Evolutionary conservation across 2,797 vertebrate genomes (phyloP).

Genomic region (Furcifer pardalis): DNA sequence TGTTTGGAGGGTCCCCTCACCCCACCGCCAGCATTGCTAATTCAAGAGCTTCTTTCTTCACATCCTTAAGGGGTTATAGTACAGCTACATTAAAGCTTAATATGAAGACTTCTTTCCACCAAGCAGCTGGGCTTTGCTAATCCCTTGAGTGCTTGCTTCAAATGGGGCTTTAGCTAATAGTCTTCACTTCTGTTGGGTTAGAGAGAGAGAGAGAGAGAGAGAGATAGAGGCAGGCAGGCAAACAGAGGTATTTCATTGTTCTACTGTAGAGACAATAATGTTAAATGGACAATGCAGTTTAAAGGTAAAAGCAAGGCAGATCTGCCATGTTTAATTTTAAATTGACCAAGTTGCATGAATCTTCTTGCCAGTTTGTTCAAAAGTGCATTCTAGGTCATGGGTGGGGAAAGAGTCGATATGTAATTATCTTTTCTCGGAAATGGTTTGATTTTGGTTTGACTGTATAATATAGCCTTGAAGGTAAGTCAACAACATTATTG

Average conservation of each 20-base stretch:
- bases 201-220: background rate
- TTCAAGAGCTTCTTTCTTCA: background rate
- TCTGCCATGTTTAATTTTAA: background rate
- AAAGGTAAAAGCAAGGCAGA: background rate
- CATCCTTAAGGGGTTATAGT: conserved; percentile 1
- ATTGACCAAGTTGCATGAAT: background rate
- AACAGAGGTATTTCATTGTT: background rate
- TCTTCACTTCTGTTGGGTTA: background rate
- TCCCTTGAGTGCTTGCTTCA: conserved; percentile 25
- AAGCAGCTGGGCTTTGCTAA: conserved; percentile 7
- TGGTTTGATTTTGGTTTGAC: background rate
- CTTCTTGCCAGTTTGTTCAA: background rate
- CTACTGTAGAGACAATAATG: background rate
- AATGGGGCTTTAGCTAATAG: background rate
- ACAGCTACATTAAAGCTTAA: background rate
- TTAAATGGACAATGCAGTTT: background rate
- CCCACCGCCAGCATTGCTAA: too few species aligned
- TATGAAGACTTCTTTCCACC: conserved; percentile 1
- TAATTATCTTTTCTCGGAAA: background rate
- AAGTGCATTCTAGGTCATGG: background rate
- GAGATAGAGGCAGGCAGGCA: fast-evolving
- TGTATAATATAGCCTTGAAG: background rate
- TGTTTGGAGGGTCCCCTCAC: too few species aligned
- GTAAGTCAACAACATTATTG: background rate
- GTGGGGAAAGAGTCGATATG: too few species aligned